A percentile compares a stretch with the other conserved stretches of the same genome.
Conservation (phyloP, 2,888 invertebrate species). For the Capitulum mitella region DNA sequence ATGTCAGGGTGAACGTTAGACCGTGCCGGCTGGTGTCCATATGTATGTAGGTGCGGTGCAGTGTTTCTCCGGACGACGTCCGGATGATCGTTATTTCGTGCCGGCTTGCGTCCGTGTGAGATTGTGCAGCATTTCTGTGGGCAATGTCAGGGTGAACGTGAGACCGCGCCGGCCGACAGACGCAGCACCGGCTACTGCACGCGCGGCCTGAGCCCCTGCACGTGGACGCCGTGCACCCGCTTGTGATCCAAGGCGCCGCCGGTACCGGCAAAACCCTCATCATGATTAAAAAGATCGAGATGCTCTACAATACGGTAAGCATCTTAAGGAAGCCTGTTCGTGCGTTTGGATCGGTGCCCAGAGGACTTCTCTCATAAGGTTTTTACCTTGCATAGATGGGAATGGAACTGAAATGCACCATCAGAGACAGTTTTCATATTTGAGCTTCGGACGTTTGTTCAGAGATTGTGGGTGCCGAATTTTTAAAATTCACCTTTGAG, state of each 20-base stretch:
- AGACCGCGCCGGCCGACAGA: neutral
- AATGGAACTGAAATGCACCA: no score
- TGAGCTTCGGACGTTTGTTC: no score
- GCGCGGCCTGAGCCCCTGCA: neutral
- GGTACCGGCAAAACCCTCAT: constrained; percentile 22
- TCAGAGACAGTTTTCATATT: no score
- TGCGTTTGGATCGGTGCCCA: no score
- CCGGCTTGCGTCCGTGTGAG: neutral
- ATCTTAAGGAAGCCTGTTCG: no score
- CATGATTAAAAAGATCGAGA: constrained; percentile 18
- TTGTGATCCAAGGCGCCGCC: constrained; percentile 12
- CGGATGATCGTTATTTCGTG: neutral
- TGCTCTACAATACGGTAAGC: neutral
- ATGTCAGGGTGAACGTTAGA: neutral
- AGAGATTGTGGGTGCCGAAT: no score
- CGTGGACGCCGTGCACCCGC: neutral
- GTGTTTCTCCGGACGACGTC: neutral
- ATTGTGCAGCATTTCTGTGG: neutral
- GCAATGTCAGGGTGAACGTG: no score
- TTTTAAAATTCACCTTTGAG: no score
- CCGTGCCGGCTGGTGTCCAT: no score
- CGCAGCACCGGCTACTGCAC: constrained; percentile 8
- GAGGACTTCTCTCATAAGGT: no score
- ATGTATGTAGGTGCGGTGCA: no score
- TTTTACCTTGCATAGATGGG: no score